Conservation (phyloP, 2,797 vertebrate genomes). For the Macropodus opercularis region DNA sequence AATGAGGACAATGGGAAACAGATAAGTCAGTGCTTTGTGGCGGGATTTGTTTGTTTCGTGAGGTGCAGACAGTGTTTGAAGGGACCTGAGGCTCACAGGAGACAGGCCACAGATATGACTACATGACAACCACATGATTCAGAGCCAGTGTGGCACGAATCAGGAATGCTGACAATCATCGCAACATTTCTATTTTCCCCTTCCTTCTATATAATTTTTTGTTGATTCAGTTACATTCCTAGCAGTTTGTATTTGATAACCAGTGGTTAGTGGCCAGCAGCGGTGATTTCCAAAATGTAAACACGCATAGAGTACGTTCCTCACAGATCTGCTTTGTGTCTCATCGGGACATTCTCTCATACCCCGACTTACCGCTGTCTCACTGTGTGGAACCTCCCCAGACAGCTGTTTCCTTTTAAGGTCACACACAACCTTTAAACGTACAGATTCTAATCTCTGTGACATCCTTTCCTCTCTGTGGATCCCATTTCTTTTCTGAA, state of each 20-base stretch:
- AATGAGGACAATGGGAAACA: constrained; percentile 45
- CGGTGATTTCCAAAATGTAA: constrained; percentile 30
- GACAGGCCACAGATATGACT: constrained; percentile 45
- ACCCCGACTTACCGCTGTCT: neutral
- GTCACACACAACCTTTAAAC: constrained; percentile 4
- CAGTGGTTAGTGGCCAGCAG: constrained; percentile 15
- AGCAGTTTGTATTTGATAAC: constrained; percentile 18
- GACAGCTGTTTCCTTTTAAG: neutral
- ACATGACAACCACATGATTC: constrained; percentile 22
- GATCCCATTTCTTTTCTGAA: constrained; percentile 4
- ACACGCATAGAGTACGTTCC: constrained; percentile 24
- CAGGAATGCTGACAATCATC: constrained; percentile 39
- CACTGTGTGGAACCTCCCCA: constrained; percentile 9
- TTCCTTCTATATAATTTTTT: constrained; percentile 36
- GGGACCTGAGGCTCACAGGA: constrained; percentile 37
- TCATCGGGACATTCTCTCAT: constrained; percentile 6
- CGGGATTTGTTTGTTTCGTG: constrained; percentile 45
- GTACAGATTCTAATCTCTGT: constrained; percentile 20
- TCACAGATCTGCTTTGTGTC: neutral
- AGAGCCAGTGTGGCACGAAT: constrained; percentile 37
- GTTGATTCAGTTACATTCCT: constrained; percentile 37
- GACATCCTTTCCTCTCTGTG: constrained; percentile 2
- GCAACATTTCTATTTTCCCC: constrained; percentile 22
- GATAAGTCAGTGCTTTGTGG: constrained; percentile 33
- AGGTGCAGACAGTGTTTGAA: constrained; percentile 35